Base-by-base conservation (phyloP, 2,888 invertebrate genomes). In the Drosophila leonis region DNA sequence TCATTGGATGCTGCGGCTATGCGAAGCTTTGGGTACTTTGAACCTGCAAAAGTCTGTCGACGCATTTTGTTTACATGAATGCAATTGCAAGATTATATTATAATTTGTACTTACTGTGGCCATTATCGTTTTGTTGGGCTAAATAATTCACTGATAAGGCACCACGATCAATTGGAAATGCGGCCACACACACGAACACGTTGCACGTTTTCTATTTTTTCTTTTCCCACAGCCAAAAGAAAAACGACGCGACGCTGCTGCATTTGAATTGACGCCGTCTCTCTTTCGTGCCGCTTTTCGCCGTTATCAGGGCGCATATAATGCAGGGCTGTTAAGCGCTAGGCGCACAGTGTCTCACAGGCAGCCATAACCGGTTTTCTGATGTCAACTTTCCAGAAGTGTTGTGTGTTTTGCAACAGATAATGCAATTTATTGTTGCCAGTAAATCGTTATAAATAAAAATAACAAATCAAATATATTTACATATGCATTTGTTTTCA, bases 271-370 rank as follows among this genome's bases (percentile, higher is more conserved):
- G 41, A 65, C 61, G 52, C 69, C 49, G 54, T 55, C 59, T 83
- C 75, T 54, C 68, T 71, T 86, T 83, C 76, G 74, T 81, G 84
- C 84, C 84, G 84, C 84, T 84, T 78, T 84, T 87, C 83, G 74
- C 68, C 89, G 87, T 88, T 84, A 84, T 84, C 84, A 84, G 67
- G 65, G 55, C 29, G 51, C 29, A 29, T 49, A 18, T 27, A 57
- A 52, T 8, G 39, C 80, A 73, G 78, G 73, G 78, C n/a, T 80
- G 78, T 66, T 51, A 15, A 24, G 15, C 63, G 18, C 37, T 39
- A 13, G 13, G 9, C n/a, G 78, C 65, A 77, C 77, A 79, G 75
- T 79, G 75, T 56, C 49, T 44, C 69, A 18, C 12, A 62, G 4
- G 0, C 13, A 35, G 5, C 10, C 13, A 49, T 12, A 78, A 60